Evolutionary conservation across 2,797 vertebrate genomes (phyloP).

Genomic region (Leontocebus nigricollis): DNA sequence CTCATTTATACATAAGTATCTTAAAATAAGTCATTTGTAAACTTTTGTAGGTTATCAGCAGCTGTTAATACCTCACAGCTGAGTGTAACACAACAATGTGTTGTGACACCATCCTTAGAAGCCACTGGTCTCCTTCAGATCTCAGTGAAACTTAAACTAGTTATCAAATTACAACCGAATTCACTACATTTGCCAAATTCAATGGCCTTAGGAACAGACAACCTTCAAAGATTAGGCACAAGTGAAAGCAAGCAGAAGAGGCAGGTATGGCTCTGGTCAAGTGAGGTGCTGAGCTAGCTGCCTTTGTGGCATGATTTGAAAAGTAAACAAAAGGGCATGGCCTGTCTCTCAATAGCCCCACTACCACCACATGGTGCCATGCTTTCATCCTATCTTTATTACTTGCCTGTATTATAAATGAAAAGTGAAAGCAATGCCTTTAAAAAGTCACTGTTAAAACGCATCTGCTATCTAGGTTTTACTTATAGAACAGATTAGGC

Average conservation of each 20-base stretch:
- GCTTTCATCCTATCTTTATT: background rate
- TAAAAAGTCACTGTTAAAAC: conserved; percentile 11
- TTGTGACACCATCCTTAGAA: background rate
- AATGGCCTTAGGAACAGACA: background rate
- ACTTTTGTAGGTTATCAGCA: background rate
- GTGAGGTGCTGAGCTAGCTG: background rate
- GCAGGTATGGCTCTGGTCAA: background rate
- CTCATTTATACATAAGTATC: background rate
- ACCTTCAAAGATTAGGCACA: background rate
- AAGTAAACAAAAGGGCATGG: background rate
- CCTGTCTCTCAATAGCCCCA: background rate
- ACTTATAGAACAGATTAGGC: background rate
- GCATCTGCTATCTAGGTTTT: background rate
- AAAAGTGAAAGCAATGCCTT: background rate
- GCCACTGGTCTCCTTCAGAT: background rate
- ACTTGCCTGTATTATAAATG: background rate
- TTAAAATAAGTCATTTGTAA: conserved; percentile 27
- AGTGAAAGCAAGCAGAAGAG: background rate
- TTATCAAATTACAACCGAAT: conserved; percentile 53
- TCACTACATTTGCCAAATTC: conserved; percentile 22
- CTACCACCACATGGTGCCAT: background rate
- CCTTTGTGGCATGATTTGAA: background rate
- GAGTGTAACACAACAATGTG: background rate
- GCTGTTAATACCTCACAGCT: conserved; percentile 31
- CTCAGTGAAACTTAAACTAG: conserved; percentile 32